phyloP scores from a whole-genome alignment of 2,797 vertebrate genomes.

The Aulostomus chinensis region DNA sequence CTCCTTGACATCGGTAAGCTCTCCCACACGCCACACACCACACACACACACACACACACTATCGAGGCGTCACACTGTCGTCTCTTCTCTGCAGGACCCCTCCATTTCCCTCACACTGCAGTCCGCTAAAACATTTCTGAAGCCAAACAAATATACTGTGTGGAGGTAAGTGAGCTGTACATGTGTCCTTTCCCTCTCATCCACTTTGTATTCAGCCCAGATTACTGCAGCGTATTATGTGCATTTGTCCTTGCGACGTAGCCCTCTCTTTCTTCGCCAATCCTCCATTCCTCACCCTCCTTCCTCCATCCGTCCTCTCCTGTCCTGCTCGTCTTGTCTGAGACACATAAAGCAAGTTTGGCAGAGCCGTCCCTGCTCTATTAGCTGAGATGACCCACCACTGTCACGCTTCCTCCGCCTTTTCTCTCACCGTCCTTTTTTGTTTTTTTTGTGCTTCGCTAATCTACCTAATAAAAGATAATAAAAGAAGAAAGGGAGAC shows the following conservation, averaged over 20 bases:
- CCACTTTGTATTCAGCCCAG: constrained; percentile 66
- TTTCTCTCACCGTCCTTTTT: too few relatives aligned
- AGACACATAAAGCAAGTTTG: constrained; percentile 4
- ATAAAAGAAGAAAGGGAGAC: too few relatives aligned
- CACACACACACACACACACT: constrained; percentile 18
- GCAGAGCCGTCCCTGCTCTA: constrained; percentile 11
- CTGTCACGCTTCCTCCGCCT: neutral
- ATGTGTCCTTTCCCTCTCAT: constrained; percentile 23
- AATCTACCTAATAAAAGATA: too few relatives aligned
- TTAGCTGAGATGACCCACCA: constrained; percentile 13
- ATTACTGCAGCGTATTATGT: constrained; percentile 66
- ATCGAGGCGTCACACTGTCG: constrained; percentile 28
- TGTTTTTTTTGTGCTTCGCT: too few relatives aligned
- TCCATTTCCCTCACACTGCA: constrained; percentile 49
- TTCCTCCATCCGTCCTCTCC: constrained; percentile 22
- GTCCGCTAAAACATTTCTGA: constrained; percentile 41
- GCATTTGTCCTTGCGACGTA: constrained; percentile 67
- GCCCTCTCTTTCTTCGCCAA: constrained; percentile 21
- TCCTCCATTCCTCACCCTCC: constrained; percentile 9
- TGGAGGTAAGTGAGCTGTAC: constrained; percentile 42
- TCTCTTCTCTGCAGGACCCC: constrained; percentile 49
- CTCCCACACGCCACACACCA: constrained; percentile 20
- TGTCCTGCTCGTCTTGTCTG: constrained; percentile 26
- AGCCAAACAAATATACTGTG: constrained; percentile 30
- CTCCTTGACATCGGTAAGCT: constrained; percentile 46